Evolutionary conservation across 2,888 invertebrate genomes (phyloP).

Genomic region (Cyclophora albipunctata): DNA sequence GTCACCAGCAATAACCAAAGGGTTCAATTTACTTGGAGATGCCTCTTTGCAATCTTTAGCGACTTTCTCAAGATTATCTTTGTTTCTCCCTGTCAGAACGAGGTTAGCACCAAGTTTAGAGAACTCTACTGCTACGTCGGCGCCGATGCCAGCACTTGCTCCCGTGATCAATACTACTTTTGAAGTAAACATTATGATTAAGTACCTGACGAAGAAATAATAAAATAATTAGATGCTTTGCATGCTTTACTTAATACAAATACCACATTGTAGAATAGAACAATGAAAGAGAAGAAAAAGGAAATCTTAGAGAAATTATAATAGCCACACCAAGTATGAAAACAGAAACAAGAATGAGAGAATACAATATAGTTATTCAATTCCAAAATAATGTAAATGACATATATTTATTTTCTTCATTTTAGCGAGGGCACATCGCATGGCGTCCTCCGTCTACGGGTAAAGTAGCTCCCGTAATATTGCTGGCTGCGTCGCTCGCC

Average conservation of each 20-base stretch:
- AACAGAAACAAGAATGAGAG: too few relatives aligned
- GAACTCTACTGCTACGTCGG: constrained; percentile 78
- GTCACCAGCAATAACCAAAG: constrained; percentile 74
- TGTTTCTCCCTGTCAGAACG: constrained; percentile 79
- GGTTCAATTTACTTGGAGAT: constrained; percentile 39
- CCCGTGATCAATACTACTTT: constrained; percentile 77
- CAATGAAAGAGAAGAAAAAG: too few relatives aligned
- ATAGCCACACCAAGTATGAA: too few relatives aligned
- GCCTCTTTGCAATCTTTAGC: constrained; percentile 64
- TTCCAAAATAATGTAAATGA: too few relatives aligned
- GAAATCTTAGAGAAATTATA: too few relatives aligned
- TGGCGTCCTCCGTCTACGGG: constrained; percentile 93
- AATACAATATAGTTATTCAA: too few relatives aligned
- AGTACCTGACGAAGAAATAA: constrained; percentile 12
- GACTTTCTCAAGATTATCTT: constrained; percentile 76
- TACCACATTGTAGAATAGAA: too few relatives aligned
- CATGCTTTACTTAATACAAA: too few relatives aligned
- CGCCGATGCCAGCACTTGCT: constrained; percentile 82
- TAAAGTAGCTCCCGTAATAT: constrained; percentile 88
- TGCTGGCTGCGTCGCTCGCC: constrained; percentile 88
- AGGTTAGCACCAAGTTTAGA: constrained; percentile 76
- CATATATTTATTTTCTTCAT: too few relatives aligned
- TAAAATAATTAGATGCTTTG: background rate
- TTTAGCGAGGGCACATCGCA: constrained; percentile 88
- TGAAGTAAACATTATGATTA: constrained; percentile 48